Percentiles rank a stretch among this genome's conserved stretches.
Conservation (phyloP, 1,140 invertebrate genomes). For the Drosophila tani region DNA sequence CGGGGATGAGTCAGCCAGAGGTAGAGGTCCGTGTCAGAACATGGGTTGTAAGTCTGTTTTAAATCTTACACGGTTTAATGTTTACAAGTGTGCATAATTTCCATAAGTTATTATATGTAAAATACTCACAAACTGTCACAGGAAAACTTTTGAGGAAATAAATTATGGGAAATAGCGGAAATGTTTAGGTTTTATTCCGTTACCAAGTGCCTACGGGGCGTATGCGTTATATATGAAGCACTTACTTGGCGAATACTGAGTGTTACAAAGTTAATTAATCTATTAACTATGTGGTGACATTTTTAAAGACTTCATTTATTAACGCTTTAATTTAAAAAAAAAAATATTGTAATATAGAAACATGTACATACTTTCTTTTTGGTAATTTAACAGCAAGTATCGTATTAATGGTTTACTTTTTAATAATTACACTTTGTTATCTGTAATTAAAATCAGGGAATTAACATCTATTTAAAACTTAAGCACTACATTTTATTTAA, state of each 20-base stretch:
- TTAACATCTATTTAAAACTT: too few species aligned
- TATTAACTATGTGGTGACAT: too few species aligned
- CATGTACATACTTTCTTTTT: too few species aligned
- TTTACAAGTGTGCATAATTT: not conserved
- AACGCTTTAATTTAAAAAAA: too few species aligned
- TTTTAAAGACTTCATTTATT: too few species aligned
- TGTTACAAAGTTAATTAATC: too few species aligned
- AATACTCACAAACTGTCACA: not conserved
- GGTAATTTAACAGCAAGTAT: too few species aligned
- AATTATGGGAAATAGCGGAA: not conserved
- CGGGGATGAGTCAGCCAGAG: slow-evolving; percentile 34
- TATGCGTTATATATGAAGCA: not conserved
- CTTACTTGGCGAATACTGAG: not conserved
- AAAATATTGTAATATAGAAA: too few species aligned
- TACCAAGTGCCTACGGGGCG: not conserved
- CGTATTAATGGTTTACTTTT: too few species aligned
- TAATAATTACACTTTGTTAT: too few species aligned
- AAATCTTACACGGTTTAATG: slow-evolving; percentile 2
- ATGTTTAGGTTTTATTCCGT: not conserved
- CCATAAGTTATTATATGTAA: not conserved
- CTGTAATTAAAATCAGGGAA: too few species aligned
- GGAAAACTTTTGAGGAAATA: not conserved
- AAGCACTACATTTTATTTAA: too few species aligned
- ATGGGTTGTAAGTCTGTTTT: not conserved
- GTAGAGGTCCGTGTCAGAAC: slow-evolving; percentile 18